Evolutionary conservation across 1,140 invertebrate genomes (phyloP).

Genomic region (Aphidius gifuensis): DNA sequence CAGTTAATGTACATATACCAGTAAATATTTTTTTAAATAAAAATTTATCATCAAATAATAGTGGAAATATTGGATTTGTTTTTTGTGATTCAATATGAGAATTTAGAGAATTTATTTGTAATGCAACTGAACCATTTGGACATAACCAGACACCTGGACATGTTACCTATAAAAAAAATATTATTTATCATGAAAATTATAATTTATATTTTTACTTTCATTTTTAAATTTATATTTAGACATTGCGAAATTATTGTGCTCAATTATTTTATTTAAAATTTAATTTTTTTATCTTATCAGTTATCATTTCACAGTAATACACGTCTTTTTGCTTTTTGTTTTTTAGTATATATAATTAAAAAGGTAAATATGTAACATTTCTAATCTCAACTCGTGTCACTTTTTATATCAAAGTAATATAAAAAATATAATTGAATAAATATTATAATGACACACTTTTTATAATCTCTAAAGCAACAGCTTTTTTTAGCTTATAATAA

Average conservation of each 20-base stretch:
- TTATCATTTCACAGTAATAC: constrained; percentile 2
- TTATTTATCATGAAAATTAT: background rate
- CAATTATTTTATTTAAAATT: background rate
- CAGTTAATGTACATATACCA: constrained; percentile 52
- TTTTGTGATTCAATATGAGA: constrained; percentile 60
- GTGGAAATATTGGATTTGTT: constrained; percentile 62
- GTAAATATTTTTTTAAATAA: constrained; percentile 63
- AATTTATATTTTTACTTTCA: background rate
- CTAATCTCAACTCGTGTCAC: too few species aligned
- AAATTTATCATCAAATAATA: constrained; percentile 64
- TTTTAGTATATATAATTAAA: too few species aligned
- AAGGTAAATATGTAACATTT: too few species aligned
- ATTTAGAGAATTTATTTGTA: constrained; percentile 61
- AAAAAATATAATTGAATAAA: too few species aligned
- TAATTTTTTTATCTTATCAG: constrained; percentile 1
- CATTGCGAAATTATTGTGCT: too few species aligned
- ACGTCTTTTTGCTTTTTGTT: background rate
- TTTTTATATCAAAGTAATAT: too few species aligned
- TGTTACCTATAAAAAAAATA: constrained; percentile 57
- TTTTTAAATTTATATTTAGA: background rate
- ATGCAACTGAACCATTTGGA: constrained; percentile 65
- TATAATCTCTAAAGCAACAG: too few species aligned
- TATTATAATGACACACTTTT: too few species aligned
- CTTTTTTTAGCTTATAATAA: too few species aligned
- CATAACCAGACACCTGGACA: constrained; percentile 75